Percentiles rank a stretch among this genome's conserved stretches.
Evolutionary conservation across 2,888 invertebrate species (phyloP).

Genomic region (Herminia tarsipennalis): DNA sequence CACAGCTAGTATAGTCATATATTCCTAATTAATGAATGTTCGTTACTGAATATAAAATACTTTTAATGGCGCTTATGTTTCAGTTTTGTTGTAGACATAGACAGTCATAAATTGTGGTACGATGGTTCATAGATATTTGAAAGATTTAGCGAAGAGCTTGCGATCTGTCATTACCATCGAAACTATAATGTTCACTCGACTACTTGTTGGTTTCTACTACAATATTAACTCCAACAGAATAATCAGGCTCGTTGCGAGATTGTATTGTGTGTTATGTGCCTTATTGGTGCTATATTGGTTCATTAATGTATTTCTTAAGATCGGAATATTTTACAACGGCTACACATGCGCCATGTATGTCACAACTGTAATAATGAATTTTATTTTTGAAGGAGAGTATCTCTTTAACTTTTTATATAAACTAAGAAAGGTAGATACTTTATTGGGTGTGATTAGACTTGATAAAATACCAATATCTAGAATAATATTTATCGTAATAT

Average conservation of each 20-base stretch:
- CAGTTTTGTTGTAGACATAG: too few species aligned
- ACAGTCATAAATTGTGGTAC: too few species aligned
- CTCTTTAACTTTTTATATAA: background rate
- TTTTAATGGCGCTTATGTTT: too few species aligned
- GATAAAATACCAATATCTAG: slow-evolving; percentile 1
- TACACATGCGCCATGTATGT: too few species aligned
- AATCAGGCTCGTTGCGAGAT: background rate
- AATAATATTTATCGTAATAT: background rate
- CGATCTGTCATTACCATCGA: background rate
- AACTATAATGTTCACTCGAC: background rate
- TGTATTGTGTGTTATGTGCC: background rate
- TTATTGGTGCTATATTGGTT: too few species aligned
- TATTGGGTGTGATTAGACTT: background rate
- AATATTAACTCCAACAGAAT: background rate
- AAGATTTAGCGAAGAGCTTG: too few species aligned
- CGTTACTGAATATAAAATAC: too few species aligned
- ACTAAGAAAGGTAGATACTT: background rate
- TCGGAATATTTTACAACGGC: background rate
- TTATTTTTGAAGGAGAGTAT: background rate
- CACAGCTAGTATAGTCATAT: too few species aligned
- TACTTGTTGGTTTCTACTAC: background rate
- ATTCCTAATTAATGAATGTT: too few species aligned
- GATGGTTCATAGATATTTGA: too few species aligned
- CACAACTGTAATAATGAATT: background rate
- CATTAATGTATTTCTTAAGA: background rate